Base-by-base conservation (phyloP, 2,888 invertebrate species). In the Rugalucina vietnamica region DNA sequence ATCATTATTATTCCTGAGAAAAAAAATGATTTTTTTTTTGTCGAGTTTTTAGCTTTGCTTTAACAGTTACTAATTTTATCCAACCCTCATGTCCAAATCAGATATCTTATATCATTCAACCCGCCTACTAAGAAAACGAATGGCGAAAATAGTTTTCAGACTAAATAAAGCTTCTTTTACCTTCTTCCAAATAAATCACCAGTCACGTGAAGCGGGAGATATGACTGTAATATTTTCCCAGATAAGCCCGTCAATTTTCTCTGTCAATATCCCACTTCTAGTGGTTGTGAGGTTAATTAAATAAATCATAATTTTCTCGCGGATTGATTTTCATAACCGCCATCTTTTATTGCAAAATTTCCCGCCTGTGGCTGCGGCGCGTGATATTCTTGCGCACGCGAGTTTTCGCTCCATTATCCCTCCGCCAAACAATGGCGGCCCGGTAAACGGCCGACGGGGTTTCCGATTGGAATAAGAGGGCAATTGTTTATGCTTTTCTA, bases 231-330 rank as follows among this genome's bases (percentile, higher is more conserved):
- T 54, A n/a, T n/a, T n/a, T n/a, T 18, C 21, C 54, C 54, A 4
- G 54, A 54, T 54, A 54, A 54, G n/a, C 21, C n/a, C n/a, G 54
- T 54, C 54, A 54, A 54, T 54, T 54, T 54, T 54, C n/a, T n/a
- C 54, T 54, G 54, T 21, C 54, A 54, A 54, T 54, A 54, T 8
- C 8, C 54, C 54, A n/a, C 21, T n/a, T 54, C 12, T 54, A 4
- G 54, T n/a, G 4, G 21, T 57, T 54, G 60, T 37, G 29, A 77
- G 29, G 80, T 81, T 84, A 81, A 84, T 84, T 84, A 74, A 77
- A 81, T 81, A 80, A 81, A 77, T 81, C 80, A 78, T 69, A 84
- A 54, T 54, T 54, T n/a, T 21, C 54, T 21, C 54, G 54, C n/a
- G 4, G n/a, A n/a, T n/a, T 54, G 54, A 54, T 54, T 54, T 54